Evolutionary conservation across 2,888 invertebrate species (phyloP).

Genomic region (Celastrina argiolus): DNA sequence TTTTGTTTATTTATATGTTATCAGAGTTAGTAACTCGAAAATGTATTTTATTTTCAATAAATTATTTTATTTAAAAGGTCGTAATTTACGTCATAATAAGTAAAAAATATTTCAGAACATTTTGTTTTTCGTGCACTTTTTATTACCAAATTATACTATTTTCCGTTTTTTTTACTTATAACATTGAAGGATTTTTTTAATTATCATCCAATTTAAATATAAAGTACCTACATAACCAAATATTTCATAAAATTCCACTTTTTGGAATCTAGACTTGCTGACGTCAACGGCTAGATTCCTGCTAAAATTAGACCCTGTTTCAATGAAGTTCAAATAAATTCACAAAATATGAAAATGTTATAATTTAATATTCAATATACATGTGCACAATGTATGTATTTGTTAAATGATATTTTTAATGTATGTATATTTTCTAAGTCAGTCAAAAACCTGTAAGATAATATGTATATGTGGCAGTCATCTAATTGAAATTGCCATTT

Average conservation of each 20-base stretch:
- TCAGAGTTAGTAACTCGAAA: background rate
- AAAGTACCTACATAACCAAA: background rate
- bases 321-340: no score
- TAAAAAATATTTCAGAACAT: background rate
- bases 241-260: background rate
- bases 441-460: no score
- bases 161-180: background rate
- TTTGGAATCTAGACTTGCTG: background rate
- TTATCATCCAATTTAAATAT: background rate
- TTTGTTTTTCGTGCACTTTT: background rate
- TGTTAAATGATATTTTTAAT: no score
- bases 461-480: no score
- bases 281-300: no score
- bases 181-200: background rate
- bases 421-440: no score
- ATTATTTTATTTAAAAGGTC: background rate
- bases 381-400: no score
- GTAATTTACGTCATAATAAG: background rate
- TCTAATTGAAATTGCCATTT: no score
- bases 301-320: no score
- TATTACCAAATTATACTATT: background rate
- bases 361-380: no score
- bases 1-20: background rate
- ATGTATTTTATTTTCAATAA: background rate
- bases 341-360: no score